Percentiles rank a stretch among this genome's conserved stretches.
These are phyloP conservation scores for Pilophorus perplexus DNA, from an alignment of 2,888 invertebrate species.

Conservation along the genomic window DNA sequence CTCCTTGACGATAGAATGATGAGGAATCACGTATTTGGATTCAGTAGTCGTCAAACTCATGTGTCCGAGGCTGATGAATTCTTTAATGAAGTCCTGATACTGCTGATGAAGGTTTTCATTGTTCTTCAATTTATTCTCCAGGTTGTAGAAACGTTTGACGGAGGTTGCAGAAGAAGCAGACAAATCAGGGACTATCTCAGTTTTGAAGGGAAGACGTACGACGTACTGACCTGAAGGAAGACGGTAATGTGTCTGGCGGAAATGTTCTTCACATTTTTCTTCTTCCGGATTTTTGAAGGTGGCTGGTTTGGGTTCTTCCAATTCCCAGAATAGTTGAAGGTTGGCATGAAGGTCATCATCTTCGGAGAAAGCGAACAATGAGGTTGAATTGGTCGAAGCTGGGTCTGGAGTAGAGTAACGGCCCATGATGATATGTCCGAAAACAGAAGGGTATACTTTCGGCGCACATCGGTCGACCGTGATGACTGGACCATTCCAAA, in stretches of 20 bases:
- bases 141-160: constrained; percentile 14
- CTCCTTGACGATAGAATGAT: constrained; percentile 13
- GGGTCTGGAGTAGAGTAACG: background rate
- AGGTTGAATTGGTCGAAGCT: background rate
- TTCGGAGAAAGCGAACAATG: constrained; percentile 13
- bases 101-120: background rate
- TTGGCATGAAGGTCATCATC: constrained; percentile 8
- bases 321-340: constrained; percentile 8
- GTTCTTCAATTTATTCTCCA: constrained; percentile 31
- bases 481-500: too few species aligned
- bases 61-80: constrained; percentile 11
- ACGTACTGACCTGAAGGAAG: constrained; percentile 21
- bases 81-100: constrained; percentile 22
- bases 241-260: constrained; percentile 25
- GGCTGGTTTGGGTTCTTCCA: constrained; percentile 7
- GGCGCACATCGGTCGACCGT: too few species aligned
- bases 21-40: constrained; percentile 21
- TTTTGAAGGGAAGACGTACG: constrained; percentile 16
- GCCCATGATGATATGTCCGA: too few species aligned
- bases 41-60: background rate
- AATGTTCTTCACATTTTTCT: constrained; percentile 19
- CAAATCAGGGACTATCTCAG: background rate
- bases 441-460: too few species aligned
- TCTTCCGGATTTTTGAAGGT: background rate
- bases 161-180: background rate